Conservation (phyloP, 2,113 vertebrate species). For the Echinops telfairi region DNA sequence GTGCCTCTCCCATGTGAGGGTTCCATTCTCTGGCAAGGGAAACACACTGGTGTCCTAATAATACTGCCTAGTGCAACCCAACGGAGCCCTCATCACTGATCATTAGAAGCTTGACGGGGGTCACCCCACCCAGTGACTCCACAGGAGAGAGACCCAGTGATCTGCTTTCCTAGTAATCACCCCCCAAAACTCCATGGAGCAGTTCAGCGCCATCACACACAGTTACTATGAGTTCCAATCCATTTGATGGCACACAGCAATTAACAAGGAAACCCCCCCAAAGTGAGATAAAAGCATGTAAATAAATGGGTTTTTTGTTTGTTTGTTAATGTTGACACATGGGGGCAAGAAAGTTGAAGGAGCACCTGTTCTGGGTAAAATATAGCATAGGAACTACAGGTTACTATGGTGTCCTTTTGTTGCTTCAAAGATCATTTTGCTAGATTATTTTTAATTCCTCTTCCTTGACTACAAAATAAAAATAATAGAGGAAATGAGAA, state of each 20-base stretch:
- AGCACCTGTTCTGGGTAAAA: not conserved
- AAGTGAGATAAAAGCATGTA: not conserved
- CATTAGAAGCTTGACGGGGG: no score
- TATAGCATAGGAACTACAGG: not conserved
- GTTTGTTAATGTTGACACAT: not conserved
- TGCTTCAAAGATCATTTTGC: constrained; percentile 27
- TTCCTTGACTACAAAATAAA: constrained; percentile 51
- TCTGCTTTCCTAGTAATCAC: not conserved
- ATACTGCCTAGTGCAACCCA: no score
- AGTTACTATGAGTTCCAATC: no score
- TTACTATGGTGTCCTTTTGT: not conserved
- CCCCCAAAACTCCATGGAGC: not conserved
- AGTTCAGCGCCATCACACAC: not conserved
- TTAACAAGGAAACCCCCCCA: no score
- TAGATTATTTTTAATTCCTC: constrained; percentile 50
- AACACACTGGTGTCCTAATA: no score
- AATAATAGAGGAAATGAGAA: constrained; percentile 26
- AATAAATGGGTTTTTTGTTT: not conserved
- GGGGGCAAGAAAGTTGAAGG: not conserved
- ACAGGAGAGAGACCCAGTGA: not conserved
- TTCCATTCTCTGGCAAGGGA: not conserved
- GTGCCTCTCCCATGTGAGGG: no score
- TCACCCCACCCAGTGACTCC: no score
- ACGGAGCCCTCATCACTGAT: no score
- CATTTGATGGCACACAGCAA: no score